phyloP scores from a whole-genome alignment of 64 coral and sea anemone genomes.

The Montipora foliosa region DNA sequence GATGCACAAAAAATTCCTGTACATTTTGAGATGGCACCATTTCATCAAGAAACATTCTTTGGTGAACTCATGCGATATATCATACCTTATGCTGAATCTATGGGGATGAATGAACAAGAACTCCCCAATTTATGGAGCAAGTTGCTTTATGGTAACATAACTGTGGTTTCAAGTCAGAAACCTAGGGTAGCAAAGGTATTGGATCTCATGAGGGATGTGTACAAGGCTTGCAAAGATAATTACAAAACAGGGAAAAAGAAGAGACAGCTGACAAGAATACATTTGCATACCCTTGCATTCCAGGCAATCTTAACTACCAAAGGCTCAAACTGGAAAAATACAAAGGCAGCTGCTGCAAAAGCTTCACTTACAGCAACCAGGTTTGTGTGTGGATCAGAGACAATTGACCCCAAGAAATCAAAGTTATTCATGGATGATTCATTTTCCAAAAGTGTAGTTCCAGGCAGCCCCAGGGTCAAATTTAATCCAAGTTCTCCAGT shows the following conservation, averaged over 20 bases:
- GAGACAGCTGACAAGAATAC: constrained; percentile 77
- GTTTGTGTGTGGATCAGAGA: constrained; percentile 84
- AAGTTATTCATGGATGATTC: constrained; percentile 97
- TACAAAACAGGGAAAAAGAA: constrained; percentile 39
- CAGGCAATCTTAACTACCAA: constrained; percentile 80
- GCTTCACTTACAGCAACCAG: constrained; percentile 88
- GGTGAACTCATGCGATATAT: constrained; percentile 77
- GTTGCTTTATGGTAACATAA: constrained; percentile 75
- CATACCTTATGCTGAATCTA: constrained; percentile 75
- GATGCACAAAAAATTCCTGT: constrained; percentile 49
- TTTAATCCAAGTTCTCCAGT: constrained; percentile 86
- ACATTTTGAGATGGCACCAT: constrained; percentile 95
- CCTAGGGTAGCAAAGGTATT: constrained; percentile 87
- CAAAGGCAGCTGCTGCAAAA: constrained; percentile 76
- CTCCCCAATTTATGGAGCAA: constrained; percentile 86
- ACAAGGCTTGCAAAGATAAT: constrained; percentile 52
- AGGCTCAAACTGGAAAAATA: constrained; percentile 86
- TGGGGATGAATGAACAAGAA: constrained; percentile 96
- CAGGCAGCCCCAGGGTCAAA: constrained; percentile 74
- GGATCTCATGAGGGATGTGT: constrained; percentile 89
- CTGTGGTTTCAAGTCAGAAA: constrained; percentile 80
- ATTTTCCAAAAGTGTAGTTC: constrained; percentile 78
- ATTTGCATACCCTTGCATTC: constrained; percentile 93
- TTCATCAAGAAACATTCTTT: constrained; percentile 86
- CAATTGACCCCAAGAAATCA: constrained; percentile 84